Percentiles rank a stretch among this genome's conserved stretches.
These are phyloP conservation scores for Prunella himalayana DNA, from an alignment of 2,113 vertebrate species.

Conservation along the genomic window DNA sequence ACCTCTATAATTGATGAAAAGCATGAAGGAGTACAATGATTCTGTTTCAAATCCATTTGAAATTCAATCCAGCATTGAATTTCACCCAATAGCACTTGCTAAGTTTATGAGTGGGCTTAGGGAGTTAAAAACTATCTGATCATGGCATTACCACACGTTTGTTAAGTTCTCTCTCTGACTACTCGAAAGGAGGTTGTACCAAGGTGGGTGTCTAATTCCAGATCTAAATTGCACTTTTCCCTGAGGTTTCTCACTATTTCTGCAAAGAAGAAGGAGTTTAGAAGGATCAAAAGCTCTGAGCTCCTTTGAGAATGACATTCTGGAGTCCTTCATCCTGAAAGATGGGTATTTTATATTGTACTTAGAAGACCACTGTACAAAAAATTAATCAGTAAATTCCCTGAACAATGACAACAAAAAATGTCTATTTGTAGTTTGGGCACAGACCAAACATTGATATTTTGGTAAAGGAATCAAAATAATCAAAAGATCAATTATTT, in stretches of 20 bases:
- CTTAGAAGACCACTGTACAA: neutral
- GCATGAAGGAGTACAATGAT: neutral
- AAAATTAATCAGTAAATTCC: neutral
- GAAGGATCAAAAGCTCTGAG: constrained; percentile 18
- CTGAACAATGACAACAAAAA: neutral
- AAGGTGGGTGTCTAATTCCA: neutral
- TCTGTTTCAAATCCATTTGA: neutral
- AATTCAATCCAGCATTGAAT: neutral
- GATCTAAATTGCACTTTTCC: neutral
- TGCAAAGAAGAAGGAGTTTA: neutral
- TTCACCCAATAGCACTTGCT: neutral
- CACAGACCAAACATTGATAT: neutral
- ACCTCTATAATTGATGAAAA: neutral
- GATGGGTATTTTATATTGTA: neutral
- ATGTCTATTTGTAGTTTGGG: neutral
- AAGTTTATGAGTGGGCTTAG: neutral
- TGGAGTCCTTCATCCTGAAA: constrained; percentile 18
- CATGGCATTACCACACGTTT: neutral
- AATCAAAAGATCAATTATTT: neutral
- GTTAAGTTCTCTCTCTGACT: neutral
- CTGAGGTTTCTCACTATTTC: constrained; percentile 10
- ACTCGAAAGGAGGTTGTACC: neutral
- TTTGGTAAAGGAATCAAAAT: neutral
- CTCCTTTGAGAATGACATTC: constrained; percentile 2
- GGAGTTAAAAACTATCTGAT: neutral